Evolutionary conservation across 2,113 vertebrate genomes (phyloP).

Genomic region (Opisthocomus hoazin): DNA sequence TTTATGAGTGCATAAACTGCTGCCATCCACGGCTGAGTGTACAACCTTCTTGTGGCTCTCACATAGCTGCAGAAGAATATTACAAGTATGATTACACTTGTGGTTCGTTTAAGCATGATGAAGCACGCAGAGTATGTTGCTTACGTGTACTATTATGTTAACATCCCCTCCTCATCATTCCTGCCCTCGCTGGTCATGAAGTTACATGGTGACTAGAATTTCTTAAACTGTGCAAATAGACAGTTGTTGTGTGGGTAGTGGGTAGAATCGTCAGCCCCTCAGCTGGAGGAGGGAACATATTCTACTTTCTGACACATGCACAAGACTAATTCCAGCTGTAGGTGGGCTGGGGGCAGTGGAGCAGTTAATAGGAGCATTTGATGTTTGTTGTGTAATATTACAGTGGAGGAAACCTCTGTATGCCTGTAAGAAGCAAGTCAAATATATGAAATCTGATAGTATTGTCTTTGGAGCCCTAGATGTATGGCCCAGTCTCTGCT

Average conservation of each 20-base stretch:
- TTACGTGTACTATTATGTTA: background rate
- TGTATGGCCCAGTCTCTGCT: background rate
- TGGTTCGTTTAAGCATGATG: background rate
- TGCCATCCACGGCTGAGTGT: background rate
- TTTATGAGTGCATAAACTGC: background rate
- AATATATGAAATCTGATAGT: background rate
- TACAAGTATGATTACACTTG: background rate
- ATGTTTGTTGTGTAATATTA: background rate
- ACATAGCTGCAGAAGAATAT: background rate
- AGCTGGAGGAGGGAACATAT: background rate
- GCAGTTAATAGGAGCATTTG: background rate
- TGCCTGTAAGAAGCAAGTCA: background rate
- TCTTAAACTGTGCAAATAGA: background rate
- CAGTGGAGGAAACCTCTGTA: background rate
- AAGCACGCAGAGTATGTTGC: background rate
- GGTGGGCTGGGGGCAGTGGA: background rate
- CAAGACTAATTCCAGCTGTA: background rate
- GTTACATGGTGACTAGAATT: background rate
- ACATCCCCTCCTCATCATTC: background rate
- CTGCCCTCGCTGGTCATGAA: background rate
- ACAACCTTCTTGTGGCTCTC: background rate
- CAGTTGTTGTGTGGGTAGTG: background rate
- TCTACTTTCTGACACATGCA: background rate
- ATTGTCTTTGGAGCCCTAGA: background rate
- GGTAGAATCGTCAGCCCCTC: background rate